These are phyloP conservation scores for Drosophila orena DNA, from an alignment of 1,140 invertebrate genomes.

Conservation along the genomic window DNA sequence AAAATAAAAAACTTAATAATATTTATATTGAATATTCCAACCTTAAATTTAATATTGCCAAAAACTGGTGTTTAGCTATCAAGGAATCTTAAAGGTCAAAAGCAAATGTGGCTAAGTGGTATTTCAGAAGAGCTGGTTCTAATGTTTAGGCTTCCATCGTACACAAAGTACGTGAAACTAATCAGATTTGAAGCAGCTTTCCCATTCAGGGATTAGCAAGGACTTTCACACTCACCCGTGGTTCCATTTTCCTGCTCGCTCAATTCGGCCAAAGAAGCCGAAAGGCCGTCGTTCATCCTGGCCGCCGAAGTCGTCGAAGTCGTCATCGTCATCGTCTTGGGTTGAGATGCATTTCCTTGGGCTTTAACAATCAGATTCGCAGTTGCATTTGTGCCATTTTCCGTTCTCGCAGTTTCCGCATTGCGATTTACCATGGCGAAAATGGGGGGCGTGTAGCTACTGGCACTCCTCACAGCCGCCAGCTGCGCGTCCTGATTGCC, in stretches of 20 bases:
- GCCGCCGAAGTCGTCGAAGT: slow-evolving; percentile 40
- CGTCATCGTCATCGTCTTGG: slow-evolving; percentile 47
- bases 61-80: no score
- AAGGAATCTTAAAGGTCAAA: no score
- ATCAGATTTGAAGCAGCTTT: slow-evolving; percentile 59
- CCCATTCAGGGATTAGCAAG: slow-evolving; percentile 19
- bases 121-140: no score
- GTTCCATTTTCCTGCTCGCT: slow-evolving; percentile 73
- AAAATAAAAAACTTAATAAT: no score
- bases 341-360: slow-evolving; percentile 61
- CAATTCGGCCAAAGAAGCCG: slow-evolving; percentile 62
- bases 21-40: no score
- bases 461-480: slow-evolving; percentile 56
- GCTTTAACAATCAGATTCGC: slow-evolving; percentile 59
- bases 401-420: slow-evolving; percentile 74
- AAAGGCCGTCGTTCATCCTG: slow-evolving; percentile 56
- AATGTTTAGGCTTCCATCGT: background rate
- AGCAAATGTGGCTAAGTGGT: no score
- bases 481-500: slow-evolving; percentile 64
- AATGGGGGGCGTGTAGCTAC: slow-evolving; percentile 4
- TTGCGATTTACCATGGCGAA: slow-evolving; percentile 69
- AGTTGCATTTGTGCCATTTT: slow-evolving; percentile 72
- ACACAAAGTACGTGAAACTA: slow-evolving; percentile 24
- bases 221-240: slow-evolving; percentile 71
- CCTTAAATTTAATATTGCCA: no score